Base-by-base conservation (phyloP, 1,140 invertebrate species). In the Trichoplusia ni region DNA sequence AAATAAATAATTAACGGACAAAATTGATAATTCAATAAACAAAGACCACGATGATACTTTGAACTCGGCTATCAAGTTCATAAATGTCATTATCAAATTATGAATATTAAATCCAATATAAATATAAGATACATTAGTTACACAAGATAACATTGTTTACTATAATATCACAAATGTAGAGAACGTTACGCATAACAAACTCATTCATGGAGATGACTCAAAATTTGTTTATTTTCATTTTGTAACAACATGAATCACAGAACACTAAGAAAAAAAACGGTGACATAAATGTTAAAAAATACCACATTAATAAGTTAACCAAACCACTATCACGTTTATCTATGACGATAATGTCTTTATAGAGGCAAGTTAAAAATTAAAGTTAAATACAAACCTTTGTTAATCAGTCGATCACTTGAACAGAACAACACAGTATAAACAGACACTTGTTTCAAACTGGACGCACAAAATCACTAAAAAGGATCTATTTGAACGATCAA, bases 291-390 rank as follows among this genome's bases (percentile, higher is more conserved):
- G 23, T 23, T 51, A 63, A 44, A 67, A 35, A 35, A 27, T 25
- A 35, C 8, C 35, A 56, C 38, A 54, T 47, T 69, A 71, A 77
- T 67, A 80, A 71, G 72, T 42, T 23, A 42, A 58, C 37, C 75
- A 82, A 82, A 81, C 73, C 83, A 84, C 81, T 81, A 84, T 86
- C 82, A 82, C 77, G 76, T 66, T 80, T 85, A 82, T 84, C 82
- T 72, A 19, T 61, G 66, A 54, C 19, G 62, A 65, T 64, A 64
- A 60, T 67, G 70, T 63, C 61, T 70, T 64, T 65, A 59, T 70
- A 71, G 69, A 63, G 37, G 46, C 16, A 47, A 63, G 27, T 58
- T 42, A 70, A 67, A 70, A 31, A 51, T 51, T 29, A 46, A 56
- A 61, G 25, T 8, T 59, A 67, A 59, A 65, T 31, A 70, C 62